These are phyloP conservation scores for Drosophila austrosaltans DNA, from an alignment of 2,888 invertebrate genomes.

Conservation along the genomic window DNA sequence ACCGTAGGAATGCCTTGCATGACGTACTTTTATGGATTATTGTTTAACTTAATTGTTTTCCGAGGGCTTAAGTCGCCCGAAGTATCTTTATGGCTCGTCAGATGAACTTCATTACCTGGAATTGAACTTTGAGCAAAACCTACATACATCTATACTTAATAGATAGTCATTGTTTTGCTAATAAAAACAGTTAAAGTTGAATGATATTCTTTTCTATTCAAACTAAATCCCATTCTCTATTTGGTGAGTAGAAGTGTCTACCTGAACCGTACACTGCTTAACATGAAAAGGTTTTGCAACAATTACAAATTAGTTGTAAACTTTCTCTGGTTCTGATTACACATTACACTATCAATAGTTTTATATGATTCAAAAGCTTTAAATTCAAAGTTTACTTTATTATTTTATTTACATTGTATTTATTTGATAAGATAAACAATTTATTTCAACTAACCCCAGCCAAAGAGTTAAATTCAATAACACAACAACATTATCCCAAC, in stretches of 20 bases:
- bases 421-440: constrained; percentile 1
- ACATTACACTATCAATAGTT: neutral
- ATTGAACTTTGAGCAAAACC: neutral
- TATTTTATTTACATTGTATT: neutral
- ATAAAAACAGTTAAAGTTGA: too few relatives aligned
- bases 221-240: too few relatives aligned
- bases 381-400: neutral
- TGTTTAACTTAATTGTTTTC: constrained; percentile 7
- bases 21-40: constrained; percentile 11
- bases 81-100: neutral
- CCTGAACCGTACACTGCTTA: neutral
- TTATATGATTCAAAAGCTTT: neutral
- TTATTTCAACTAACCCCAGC: neutral
- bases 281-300: neutral
- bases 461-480: constrained; percentile 17
- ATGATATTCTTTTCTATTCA: too few relatives aligned
- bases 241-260: too few relatives aligned
- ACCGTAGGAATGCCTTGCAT: neutral
- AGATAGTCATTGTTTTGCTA: too few relatives aligned
- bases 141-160: too few relatives aligned
- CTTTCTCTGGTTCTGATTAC: neutral
- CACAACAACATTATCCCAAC: constrained; percentile 5
- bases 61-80: neutral
- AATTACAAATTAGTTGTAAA: neutral
- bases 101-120: neutral